Evolutionary conservation across 1,140 invertebrate species (phyloP), one percentile per base, ranked within the genome.

Genomic region (Homarus americanus): DNA sequence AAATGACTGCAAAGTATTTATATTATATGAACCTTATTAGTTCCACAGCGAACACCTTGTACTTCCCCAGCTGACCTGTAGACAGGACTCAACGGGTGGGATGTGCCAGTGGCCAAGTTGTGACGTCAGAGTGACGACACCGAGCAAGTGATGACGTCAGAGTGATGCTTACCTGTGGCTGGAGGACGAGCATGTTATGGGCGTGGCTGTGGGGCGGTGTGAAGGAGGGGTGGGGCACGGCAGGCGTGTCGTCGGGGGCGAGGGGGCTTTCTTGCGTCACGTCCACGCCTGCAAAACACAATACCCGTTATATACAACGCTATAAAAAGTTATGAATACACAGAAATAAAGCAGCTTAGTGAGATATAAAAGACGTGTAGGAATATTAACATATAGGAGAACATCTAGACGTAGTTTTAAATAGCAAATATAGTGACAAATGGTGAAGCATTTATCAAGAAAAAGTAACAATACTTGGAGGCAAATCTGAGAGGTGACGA

Each of bases 181-280:
- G 96, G 93, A 96, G 94, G 90, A 96, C 95, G 94, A 96, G 95
- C 95, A 96, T 96, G 94, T 95, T 96, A 95, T 95, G 95, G 90
- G 95, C 94, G 85, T 95, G 94, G 87, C 94, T 95, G 91, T 95
- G 95, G 93, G 95, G 95, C 36, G 88, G 88, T 24, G 88, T 90
- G 72, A 83, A 90, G 53, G 88, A 38, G 38, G 93, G 78, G 90
- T 94, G 94, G 92, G 94, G 94, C 82, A 94, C 94, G 32, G 92
- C 66, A 32, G 89, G 83, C 41, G 82, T 80, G 17, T 91, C 69
- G 73, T 93, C 92, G 40, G 86, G 90, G 44, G 88, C 53, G 49
- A 87, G 73, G 80, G 87, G 82, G 82, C 90, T 85, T 84, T 92
- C 92, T 84, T 92, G 91, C 36, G 93, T 92, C 76, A 92, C 88